A percentile compares a stretch with the other conserved stretches of the same genome.
Evolutionary conservation across 2,797 vertebrate species (phyloP).

Genomic region (Streptopelia turtur): DNA sequence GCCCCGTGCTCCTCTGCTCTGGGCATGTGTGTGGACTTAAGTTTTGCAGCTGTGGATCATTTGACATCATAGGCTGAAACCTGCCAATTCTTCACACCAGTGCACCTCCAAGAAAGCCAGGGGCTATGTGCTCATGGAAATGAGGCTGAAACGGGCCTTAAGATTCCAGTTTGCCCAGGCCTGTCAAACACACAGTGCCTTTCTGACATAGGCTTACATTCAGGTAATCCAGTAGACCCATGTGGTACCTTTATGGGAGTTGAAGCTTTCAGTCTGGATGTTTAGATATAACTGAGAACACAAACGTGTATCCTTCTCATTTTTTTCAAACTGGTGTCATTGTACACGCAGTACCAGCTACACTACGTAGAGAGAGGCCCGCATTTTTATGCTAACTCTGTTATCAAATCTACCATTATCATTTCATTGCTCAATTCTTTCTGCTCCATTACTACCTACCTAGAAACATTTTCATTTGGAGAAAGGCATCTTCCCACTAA

Average conservation of each 20-base stretch:
- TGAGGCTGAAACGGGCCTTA: conserved; percentile 32
- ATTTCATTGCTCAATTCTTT: conserved; percentile 20
- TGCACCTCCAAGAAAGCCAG: conserved; percentile 44
- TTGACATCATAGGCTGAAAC: background rate
- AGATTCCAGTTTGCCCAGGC: conserved; percentile 68
- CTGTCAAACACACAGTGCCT: conserved; percentile 65
- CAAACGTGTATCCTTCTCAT: background rate
- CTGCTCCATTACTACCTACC: conserved; percentile 34
- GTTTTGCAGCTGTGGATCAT: conserved; percentile 2
- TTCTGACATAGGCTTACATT: conserved; percentile 66
- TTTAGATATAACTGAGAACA: conserved; percentile 18
- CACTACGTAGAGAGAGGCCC: conserved; percentile 1
- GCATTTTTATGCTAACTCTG: conserved; percentile 16
- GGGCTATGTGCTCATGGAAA: background rate
- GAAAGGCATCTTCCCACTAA: conserved; percentile 36
- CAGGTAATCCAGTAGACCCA: conserved; percentile 69
- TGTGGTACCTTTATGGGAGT: conserved; percentile 60
- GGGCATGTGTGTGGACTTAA: background rate
- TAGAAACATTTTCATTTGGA: conserved; percentile 26
- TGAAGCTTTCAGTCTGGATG: conserved; percentile 43
- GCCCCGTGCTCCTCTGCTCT: background rate
- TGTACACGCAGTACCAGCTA: conserved; percentile 4
- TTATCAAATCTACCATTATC: conserved; percentile 19
- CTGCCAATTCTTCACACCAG: background rate
- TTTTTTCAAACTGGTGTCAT: conserved; percentile 3